Percentiles rank a stretch among this genome's conserved stretches.
Conservation (phyloP, 2,888 invertebrate genomes). For the Habroteleia sp. region DNA sequence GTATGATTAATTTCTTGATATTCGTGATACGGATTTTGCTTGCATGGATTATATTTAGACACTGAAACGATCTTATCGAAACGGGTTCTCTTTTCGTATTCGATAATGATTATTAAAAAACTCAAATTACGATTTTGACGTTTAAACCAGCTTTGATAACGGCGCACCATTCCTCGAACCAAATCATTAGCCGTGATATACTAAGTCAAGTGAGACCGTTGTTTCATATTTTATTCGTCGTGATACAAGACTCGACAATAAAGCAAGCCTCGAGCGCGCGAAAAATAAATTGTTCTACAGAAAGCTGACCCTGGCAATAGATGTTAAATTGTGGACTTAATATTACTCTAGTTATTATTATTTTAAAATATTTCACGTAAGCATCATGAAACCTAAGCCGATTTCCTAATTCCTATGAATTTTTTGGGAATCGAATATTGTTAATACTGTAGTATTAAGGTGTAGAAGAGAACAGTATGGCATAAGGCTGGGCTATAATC, state of each 20-base stretch:
- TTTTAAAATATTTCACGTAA: too few relatives aligned
- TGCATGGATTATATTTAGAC: constrained; percentile 74
- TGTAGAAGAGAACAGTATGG: too few relatives aligned
- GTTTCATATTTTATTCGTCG: constrained; percentile 10
- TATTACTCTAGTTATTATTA: too few relatives aligned
- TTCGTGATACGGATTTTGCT: constrained; percentile 76
- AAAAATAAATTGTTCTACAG: background rate
- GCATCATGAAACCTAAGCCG: too few relatives aligned
- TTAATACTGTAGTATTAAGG: too few relatives aligned
- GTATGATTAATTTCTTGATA: constrained; percentile 68
- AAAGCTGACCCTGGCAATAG: too few relatives aligned
- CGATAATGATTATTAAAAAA: constrained; percentile 74
- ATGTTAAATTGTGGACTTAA: too few relatives aligned
- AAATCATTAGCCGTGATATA: constrained; percentile 43
- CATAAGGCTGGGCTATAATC: too few relatives aligned
- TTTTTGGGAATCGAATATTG: too few relatives aligned
- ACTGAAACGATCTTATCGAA: constrained; percentile 74
- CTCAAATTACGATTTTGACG: constrained; percentile 71
- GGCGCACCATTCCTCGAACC: constrained; percentile 38
- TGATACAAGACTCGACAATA: constrained; percentile 25
- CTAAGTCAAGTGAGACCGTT: constrained; percentile 18
- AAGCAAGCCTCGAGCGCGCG: background rate
- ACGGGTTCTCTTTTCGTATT: constrained; percentile 74
- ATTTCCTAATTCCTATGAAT: too few relatives aligned
- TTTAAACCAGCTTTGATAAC: constrained; percentile 74